Evolutionary conservation across 2,888 invertebrate genomes (phyloP), one percentile per base, ranked within the genome.

Genomic region (Megalurothrips usitatus): DNA sequence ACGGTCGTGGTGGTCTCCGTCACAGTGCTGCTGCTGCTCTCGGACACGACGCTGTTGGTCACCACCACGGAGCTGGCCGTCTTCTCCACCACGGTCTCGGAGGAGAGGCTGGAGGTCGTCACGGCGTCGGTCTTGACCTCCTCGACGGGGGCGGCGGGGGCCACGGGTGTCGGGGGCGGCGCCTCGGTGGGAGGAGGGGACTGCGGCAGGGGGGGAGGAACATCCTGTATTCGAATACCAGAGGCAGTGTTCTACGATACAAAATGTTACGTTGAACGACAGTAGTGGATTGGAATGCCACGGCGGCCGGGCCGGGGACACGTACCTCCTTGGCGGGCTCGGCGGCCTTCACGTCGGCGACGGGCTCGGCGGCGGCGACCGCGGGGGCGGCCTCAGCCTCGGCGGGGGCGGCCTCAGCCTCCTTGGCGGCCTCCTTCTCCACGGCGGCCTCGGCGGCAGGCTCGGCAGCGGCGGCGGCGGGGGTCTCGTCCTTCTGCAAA

Each of bases 161-260:
- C 68, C 23, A 75, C 68, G 10, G 68, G 68, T 3, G 68, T 75
- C 26, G 68, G 68, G 0, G 68, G 68, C 11, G 68, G 68, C 23
- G 68, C 68, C 68, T 75, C 68, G 68, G 68, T 75, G 68, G 68
- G 68, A 9, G 68, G 68, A 26, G 68, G 68, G 11, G 68, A 75
- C 68, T 75, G 68, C 68, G 68, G 68, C 68, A 75, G 68, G 26
- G 68, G 68, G 26, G 68, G 68, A 75, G 68, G 68, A 23, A 75
- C 68, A 75, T 75, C 68, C 68, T 75, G 68, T 75, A 58, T 17
- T 58, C 17, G n/a, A 58, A 19, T 58, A n/a, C n/a, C n/a, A 10
- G 19, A 58, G 58, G 58, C 34, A 43, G 6, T 6, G 34, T 43
- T 43, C 34, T 43, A 43, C 34, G 6, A 43, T 43, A 43, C 34